Evolutionary conservation across 2,888 invertebrate species (phyloP).

Genomic region (Aphodius granarius): DNA sequence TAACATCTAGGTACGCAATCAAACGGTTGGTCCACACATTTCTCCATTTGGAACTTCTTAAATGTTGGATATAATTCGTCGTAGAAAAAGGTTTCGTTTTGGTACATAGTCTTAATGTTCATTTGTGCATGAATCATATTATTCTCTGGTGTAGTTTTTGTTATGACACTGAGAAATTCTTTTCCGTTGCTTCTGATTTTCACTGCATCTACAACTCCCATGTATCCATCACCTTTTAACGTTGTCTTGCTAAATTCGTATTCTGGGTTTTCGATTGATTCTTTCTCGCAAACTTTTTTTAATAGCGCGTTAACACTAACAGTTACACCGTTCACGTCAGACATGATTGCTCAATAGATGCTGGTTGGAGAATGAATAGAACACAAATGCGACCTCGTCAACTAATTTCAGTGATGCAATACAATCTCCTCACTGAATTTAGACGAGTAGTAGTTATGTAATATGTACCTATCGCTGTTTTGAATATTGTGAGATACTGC

Average conservation of each 20-base stretch:
- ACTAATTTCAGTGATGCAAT: neutral
- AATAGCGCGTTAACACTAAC: neutral
- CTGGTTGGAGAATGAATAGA: neutral
- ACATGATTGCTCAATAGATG: neutral
- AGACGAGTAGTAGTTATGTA: neutral
- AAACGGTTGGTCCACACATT: conserved; percentile 15
- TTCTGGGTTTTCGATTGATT: neutral
- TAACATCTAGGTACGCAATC: conserved; percentile 22
- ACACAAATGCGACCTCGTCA: neutral
- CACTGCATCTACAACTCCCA: conserved; percentile 25
- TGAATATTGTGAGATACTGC: too few relatives aligned
- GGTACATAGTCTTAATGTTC: conserved; percentile 20
- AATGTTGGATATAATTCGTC: conserved; percentile 22
- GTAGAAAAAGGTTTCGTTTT: conserved; percentile 25
- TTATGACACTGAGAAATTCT: conserved; percentile 11
- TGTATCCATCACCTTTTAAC: conserved; percentile 26
- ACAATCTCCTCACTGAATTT: neutral
- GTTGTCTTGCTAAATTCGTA: neutral
- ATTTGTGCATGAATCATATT: neutral
- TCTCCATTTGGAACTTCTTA: conserved; percentile 19
- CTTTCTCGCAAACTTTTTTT: neutral
- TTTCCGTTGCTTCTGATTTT: conserved; percentile 16
- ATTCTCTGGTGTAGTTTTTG: conserved; percentile 16
- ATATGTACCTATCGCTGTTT: too few relatives aligned
- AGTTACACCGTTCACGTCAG: neutral